A percentile compares a stretch with the other conserved stretches of the same genome.
These are phyloP conservation scores for Meiosimyza platycephala DNA, from an alignment of 2,888 invertebrate species.

Conservation along the genomic window DNA sequence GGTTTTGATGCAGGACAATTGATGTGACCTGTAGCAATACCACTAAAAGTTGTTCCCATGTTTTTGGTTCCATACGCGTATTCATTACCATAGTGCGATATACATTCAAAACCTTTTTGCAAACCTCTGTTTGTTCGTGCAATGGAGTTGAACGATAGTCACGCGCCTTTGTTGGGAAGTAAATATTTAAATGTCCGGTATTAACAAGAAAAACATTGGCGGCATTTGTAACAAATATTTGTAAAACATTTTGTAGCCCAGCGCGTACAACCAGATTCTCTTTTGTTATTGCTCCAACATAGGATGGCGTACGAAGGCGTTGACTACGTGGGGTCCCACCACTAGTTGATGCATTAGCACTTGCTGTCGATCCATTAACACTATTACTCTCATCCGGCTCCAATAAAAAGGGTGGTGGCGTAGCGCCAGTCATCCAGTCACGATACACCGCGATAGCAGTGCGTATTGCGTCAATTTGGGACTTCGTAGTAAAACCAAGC, in stretches of 20 bases:
- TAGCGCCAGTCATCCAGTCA: slow-evolving; percentile 92
- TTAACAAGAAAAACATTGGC: slow-evolving; percentile 90
- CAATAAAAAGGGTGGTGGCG: slow-evolving; percentile 82
- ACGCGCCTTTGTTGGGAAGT: slow-evolving; percentile 72
- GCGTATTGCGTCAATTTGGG: slow-evolving; percentile 87
- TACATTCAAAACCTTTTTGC: slow-evolving; percentile 94
- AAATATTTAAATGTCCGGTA: slow-evolving; percentile 66
- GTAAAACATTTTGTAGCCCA: slow-evolving; percentile 76
- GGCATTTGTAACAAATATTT: slow-evolving; percentile 90
- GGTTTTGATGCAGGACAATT: slow-evolving; percentile 82
- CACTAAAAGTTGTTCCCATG: slow-evolving; percentile 91
- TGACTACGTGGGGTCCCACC: slow-evolving; percentile 67
- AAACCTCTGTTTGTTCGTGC: slow-evolving; percentile 95
- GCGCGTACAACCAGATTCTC: slow-evolving; percentile 85
- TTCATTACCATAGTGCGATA: slow-evolving; percentile 98
- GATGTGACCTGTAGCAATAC: slow-evolving; percentile 93
- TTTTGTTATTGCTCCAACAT: slow-evolving; percentile 83
- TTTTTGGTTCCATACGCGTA: slow-evolving; percentile 88
- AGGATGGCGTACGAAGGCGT: slow-evolving; percentile 84
- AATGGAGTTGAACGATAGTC: slow-evolving; percentile 75
- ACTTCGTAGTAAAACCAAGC: slow-evolving; percentile 77
- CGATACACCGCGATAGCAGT: slow-evolving; percentile 93
- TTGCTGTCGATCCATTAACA: slow-evolving; percentile 27
- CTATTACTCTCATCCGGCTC: slow-evolving; percentile 70
- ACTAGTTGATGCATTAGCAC: slow-evolving; percentile 48